These are phyloP conservation scores for Catagonus wagneri DNA, from an alignment of 2,113 vertebrate genomes.

Conservation along the genomic window DNA sequence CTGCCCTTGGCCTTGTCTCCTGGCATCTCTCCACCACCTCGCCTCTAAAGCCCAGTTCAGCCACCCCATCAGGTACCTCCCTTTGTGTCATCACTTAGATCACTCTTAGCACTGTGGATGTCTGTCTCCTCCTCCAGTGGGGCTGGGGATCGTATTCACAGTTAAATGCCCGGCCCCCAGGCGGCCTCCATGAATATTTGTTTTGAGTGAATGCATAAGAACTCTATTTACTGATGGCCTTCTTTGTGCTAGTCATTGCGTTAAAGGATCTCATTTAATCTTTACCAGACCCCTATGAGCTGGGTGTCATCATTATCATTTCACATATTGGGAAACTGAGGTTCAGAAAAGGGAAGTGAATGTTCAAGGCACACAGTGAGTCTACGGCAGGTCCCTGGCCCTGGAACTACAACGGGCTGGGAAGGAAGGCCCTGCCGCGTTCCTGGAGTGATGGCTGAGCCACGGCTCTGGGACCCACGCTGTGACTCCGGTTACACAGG, in stretches of 20 bases:
- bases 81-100: background rate
- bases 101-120: background rate
- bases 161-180: background rate
- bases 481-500: background rate
- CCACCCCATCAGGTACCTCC: background rate
- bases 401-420: background rate
- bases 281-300: slow-evolving; percentile 7
- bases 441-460: background rate
- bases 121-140: background rate
- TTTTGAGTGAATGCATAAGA: background rate
- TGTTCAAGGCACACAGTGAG: background rate
- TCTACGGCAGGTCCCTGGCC: background rate
- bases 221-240: background rate
- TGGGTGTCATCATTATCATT: background rate
- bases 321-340: slow-evolving; percentile 2
- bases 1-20: background rate
- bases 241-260: slow-evolving; percentile 3
- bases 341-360: slow-evolving; percentile 8
- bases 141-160: background rate
- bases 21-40: background rate
- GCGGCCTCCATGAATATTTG: background rate
- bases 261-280: background rate
- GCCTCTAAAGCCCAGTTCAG: background rate
- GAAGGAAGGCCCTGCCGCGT: slow-evolving; percentile 27
- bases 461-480: background rate